phyloP scores from a whole-genome alignment of 1,140 invertebrate species.

The Drosophila ananassae region DNA sequence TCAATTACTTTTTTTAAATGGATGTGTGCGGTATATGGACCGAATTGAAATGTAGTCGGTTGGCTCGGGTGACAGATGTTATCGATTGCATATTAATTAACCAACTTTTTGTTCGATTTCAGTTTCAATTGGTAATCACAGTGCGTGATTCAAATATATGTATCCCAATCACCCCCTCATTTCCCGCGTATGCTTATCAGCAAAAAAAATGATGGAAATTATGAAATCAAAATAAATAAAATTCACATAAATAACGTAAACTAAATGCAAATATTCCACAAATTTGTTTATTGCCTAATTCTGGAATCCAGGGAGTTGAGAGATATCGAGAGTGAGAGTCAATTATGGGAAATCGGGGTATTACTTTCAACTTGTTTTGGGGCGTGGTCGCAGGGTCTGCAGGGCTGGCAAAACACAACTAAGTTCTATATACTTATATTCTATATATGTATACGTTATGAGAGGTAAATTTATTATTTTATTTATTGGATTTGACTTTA shows the following conservation, averaged over 20 bases:
- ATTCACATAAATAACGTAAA: constrained; percentile 70
- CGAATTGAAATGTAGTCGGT: constrained; percentile 35
- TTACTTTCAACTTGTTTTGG: constrained; percentile 61
- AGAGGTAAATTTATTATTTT: constrained; percentile 32
- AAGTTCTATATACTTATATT: constrained; percentile 45
- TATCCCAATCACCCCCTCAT: constrained; percentile 5
- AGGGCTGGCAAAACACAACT: constrained; percentile 73
- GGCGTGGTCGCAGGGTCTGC: constrained; percentile 41
- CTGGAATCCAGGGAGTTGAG: constrained; percentile 33
- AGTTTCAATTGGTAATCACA: constrained; percentile 46
- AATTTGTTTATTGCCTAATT: constrained; percentile 70
- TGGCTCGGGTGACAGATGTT: constrained; percentile 51
- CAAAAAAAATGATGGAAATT: constrained; percentile 58
- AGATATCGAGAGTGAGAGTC: constrained; percentile 32
- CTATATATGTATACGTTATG: constrained; percentile 23
- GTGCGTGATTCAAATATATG: constrained; percentile 19
- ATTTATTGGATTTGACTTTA: constrained; percentile 58
- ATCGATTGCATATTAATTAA: constrained; percentile 75
- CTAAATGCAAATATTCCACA: constrained; percentile 68
- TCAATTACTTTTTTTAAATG: constrained; percentile 34
- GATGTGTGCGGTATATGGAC: background rate
- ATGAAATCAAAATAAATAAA: constrained; percentile 57
- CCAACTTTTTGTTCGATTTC: constrained; percentile 64
- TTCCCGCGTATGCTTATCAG: background rate
- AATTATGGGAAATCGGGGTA: constrained; percentile 37